Base-by-base conservation (phyloP, 2,797 vertebrate genomes). In the Neomorphus geoffroyi region DNA sequence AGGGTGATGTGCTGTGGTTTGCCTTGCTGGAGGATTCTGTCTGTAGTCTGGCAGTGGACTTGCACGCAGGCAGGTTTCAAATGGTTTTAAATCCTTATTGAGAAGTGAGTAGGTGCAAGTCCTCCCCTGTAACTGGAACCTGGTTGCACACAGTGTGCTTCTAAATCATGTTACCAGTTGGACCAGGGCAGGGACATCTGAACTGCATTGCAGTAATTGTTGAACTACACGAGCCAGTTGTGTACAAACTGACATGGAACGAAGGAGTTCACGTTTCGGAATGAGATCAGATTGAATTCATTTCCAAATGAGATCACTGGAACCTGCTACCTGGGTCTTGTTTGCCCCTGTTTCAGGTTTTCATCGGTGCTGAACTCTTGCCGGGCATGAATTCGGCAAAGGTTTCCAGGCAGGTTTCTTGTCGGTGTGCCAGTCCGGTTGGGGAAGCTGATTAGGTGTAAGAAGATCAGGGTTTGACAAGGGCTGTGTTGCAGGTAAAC, bases 191-290 rank as follows among this genome's bases (percentile, higher is more conserved):
- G 46, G 54, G 72, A 41, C 28, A 15, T 15, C 37, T 37, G 61
- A 1, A 24, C n/a, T 0, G 53, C 19, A 13, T 4, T 16, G 41
- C 53, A 14, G 57, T 27, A 27, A 27, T 19, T 18, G 21, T 0
- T 35, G 69, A n/a, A 51, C 35, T 22, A 6, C 13, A 0, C 3
- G 53, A 0, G 4, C 15, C 7, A 80, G 15, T 7, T 18, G 33
- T 10, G 80, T 7, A 32, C 67, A n/a, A 2, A 50, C 26, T 2
- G 16, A 9, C 4, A 6, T 2, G 15, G 64, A 51, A 60, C 2
- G 10, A 7, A 66, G 65, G 58, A 1, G 58, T 53, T 48, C 5
- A 1, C 6, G 0, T 4, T 5, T 39, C 66, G 9, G 43, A 4
- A 19, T 57, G 86, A 70, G 72, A 8, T 80, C 86, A 58, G 51